Evolutionary conservation across 2,888 invertebrate genomes (phyloP).

Genomic region (Eristalis pertinax): DNA sequence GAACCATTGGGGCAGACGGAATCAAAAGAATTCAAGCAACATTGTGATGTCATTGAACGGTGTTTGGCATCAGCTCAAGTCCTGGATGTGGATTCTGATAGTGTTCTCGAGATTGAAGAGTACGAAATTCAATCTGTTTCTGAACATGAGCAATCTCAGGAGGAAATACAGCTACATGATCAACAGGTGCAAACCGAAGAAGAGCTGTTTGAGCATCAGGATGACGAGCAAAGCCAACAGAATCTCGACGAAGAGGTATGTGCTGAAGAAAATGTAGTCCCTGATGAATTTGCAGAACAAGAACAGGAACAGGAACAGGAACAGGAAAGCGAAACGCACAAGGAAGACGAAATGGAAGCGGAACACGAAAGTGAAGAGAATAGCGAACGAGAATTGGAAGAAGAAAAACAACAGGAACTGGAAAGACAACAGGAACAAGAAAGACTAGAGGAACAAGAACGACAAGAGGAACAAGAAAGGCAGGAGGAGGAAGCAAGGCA

Average conservation of each 20-base stretch:
- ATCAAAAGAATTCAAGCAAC: constrained; percentile 26
- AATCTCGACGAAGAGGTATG: neutral
- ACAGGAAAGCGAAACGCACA: constrained; percentile 43
- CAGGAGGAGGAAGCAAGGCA: neutral
- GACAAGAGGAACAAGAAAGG: too few species aligned
- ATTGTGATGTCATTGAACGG: constrained; percentile 62
- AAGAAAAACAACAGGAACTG: neutral
- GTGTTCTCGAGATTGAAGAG: constrained; percentile 34
- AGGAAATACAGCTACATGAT: constrained; percentile 15
- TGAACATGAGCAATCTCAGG: neutral
- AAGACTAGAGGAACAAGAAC: constrained; percentile 29
- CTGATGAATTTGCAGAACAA: neutral
- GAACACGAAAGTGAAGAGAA: neutral
- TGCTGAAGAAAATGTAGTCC: neutral
- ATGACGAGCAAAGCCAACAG: neutral
- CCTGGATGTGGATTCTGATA: constrained; percentile 16
- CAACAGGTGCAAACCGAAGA: neutral
- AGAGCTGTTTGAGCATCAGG: neutral
- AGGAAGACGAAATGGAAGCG: neutral
- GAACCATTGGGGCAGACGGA: neutral
- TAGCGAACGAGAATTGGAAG: too few species aligned
- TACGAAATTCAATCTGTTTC: constrained; percentile 32
- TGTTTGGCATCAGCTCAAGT: constrained; percentile 60
- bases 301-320: neutral
- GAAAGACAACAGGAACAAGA: constrained; percentile 5